These are phyloP conservation scores for Atopsyche davidsoni DNA, from an alignment of 1,140 invertebrate species.

Conservation along the genomic window DNA sequence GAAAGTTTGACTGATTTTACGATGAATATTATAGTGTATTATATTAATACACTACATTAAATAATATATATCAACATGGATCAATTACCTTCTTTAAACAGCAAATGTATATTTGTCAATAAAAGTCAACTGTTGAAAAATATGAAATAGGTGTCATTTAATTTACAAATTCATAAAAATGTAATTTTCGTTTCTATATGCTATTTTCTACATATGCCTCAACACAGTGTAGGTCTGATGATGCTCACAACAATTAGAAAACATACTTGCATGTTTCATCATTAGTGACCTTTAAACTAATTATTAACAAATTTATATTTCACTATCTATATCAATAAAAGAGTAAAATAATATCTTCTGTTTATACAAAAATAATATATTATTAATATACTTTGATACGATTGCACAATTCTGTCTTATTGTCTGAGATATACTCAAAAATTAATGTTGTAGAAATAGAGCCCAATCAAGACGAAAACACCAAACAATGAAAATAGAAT, in stretches of 20 bases:
- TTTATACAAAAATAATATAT: neutral
- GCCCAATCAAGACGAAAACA: neutral
- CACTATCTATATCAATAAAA: no score
- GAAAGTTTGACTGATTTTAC: constrained; percentile 30
- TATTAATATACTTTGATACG: neutral
- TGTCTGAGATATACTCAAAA: neutral
- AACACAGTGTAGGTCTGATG: no score
- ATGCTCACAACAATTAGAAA: no score
- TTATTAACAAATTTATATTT: neutral
- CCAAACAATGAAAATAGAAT: neutral
- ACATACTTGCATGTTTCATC: no score
- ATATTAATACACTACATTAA: neutral
- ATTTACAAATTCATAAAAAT: no score
- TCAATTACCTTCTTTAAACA: no score
- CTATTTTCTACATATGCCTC: no score
- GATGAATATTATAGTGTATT: neutral
- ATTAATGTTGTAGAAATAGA: neutral
- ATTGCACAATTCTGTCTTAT: neutral
- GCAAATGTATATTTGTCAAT: no score
- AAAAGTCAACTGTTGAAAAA: no score
- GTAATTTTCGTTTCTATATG: no score
- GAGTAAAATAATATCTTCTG: neutral
- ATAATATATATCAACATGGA: no score
- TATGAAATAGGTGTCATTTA: no score
- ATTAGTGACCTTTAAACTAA: neutral